A percentile compares a stretch with the other conserved stretches of the same genome.
Evolutionary conservation across 35 echinoderm and acorn worm species (phyloP).

Genomic region (Acanthaster planci): DNA sequence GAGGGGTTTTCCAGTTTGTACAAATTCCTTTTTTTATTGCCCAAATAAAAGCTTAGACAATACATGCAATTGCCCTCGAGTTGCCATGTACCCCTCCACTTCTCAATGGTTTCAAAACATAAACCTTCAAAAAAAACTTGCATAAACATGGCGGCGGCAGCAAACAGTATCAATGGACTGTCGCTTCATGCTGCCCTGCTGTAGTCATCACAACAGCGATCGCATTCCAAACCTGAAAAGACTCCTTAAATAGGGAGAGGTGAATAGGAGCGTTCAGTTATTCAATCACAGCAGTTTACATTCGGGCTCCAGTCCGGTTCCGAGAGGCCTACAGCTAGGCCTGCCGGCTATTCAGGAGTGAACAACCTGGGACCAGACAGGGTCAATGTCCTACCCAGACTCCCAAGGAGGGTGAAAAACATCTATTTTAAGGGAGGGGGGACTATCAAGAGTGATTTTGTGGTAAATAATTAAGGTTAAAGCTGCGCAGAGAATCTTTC

Average conservation of each 20-base stretch:
- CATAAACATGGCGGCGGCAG: too few species aligned
- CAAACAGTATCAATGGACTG: too few species aligned
- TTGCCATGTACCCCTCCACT: too few species aligned
- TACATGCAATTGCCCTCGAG: too few species aligned
- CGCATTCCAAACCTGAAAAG: slow-evolving; percentile 18
- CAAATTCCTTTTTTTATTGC: too few species aligned
- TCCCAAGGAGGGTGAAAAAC: background rate
- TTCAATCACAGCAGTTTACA: slow-evolving; percentile 31
- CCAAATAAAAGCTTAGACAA: too few species aligned
- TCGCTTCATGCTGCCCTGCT: too few species aligned
- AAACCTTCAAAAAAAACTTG: too few species aligned
- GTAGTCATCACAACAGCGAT: background rate
- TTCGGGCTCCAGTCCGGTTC: slow-evolving; percentile 21
- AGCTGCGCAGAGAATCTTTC: background rate
- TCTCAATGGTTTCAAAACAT: too few species aligned
- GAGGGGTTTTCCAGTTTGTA: too few species aligned
- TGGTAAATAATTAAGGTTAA: slow-evolving; percentile 18
- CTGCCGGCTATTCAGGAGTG: slow-evolving; percentile 8
- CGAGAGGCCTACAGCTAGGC: background rate
- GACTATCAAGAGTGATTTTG: background rate
- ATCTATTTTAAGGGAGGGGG: slow-evolving; percentile 11
- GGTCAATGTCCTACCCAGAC: slow-evolving; percentile 20
- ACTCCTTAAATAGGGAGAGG: slow-evolving; percentile 12
- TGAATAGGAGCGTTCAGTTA: slow-evolving; percentile 20
- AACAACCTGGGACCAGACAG: slow-evolving; percentile 32